Evolutionary conservation across 2,113 vertebrate species (phyloP).

Genomic region (Paralichthys olivaceus): DNA sequence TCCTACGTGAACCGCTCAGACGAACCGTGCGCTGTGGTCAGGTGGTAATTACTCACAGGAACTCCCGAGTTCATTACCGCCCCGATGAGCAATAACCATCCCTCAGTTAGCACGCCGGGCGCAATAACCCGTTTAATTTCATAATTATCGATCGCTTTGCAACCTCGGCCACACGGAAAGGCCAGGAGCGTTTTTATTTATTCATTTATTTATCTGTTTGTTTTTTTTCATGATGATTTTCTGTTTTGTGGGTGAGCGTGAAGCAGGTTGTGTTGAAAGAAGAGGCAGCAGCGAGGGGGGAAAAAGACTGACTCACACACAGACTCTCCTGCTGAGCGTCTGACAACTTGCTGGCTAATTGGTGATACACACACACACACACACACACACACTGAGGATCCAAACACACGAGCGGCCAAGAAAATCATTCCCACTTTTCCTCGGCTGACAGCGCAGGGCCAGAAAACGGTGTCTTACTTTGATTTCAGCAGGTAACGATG

Average conservation of each 20-base stretch:
- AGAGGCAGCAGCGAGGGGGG: neutral
- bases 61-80: constrained; percentile 65
- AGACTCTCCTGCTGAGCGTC: constrained; percentile 50
- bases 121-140: constrained; percentile 71
- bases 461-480: neutral
- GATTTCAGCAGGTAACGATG: neutral
- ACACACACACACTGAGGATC: neutral
- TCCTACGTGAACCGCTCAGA: neutral
- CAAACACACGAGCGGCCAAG: neutral
- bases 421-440: constrained; percentile 2
- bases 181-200: constrained; percentile 22
- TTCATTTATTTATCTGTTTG: neutral
- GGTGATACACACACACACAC: constrained; percentile 9
- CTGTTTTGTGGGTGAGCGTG: neutral
- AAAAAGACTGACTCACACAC: constrained; percentile 35
- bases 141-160: constrained; percentile 69
- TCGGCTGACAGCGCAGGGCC: neutral
- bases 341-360: constrained; percentile 50
- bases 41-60: constrained; percentile 52
- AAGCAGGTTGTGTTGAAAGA: constrained; percentile 30
- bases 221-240: neutral
- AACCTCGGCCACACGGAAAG: constrained; percentile 50
- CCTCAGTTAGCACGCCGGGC: constrained; percentile 45
- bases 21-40: neutral
- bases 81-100: constrained; percentile 69